phyloP scores from a whole-genome alignment of 2,888 invertebrate species.

The Ariolimax columbianus region DNA sequence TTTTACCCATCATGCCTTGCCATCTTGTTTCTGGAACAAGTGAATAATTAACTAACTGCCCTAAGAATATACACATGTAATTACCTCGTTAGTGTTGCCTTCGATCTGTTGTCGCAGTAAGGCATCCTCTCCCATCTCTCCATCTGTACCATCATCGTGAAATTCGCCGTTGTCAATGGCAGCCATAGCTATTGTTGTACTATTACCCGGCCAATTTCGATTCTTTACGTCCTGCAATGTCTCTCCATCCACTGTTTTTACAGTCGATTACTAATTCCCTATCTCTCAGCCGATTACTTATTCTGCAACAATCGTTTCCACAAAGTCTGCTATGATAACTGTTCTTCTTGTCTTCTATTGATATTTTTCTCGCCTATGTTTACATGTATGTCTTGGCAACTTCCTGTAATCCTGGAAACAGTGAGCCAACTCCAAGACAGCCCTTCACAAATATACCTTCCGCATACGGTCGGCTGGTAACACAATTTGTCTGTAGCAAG shows the following conservation, averaged over 20 bases:
- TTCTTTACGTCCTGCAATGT: not conserved
- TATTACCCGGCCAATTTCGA: not conserved
- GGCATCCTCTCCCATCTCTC: constrained; percentile 37
- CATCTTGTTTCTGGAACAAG: too few relatives aligned
- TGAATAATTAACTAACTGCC: not conserved
- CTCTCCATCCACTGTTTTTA: too few relatives aligned
- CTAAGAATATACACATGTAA: constrained; percentile 16
- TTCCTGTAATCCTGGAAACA: too few relatives aligned
- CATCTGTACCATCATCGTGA: not conserved
- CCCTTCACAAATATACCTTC: too few relatives aligned
- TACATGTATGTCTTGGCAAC: too few relatives aligned
- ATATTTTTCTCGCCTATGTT: too few relatives aligned
- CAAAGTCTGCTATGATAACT: not conserved
- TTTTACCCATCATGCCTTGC: too few relatives aligned
- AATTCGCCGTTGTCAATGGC: not conserved
- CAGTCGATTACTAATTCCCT: not conserved
- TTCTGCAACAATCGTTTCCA: not conserved
- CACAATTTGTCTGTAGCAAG: too few relatives aligned
- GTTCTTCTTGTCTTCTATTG: not conserved
- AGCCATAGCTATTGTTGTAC: not conserved
- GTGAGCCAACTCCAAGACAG: too few relatives aligned
- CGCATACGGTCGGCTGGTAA: too few relatives aligned
- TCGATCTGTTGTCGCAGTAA: constrained; percentile 43
- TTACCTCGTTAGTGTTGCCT: constrained; percentile 49
- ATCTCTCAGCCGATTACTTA: not conserved